Base-by-base conservation (phyloP, 2,113 vertebrate genomes). In the Phrynocephalus versicolor region DNA sequence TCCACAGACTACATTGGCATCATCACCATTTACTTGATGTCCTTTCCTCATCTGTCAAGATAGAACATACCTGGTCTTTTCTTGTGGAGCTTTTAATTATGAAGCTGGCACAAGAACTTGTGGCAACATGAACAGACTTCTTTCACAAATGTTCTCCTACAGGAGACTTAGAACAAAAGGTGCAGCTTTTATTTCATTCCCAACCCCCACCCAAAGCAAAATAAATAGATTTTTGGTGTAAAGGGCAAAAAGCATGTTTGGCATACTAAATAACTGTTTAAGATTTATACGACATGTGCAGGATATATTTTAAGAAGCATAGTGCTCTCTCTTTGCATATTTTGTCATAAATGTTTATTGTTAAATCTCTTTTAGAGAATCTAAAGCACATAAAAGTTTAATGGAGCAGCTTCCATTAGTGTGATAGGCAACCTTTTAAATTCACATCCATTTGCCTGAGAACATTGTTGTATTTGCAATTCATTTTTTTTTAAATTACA, bases 231-330 rank as follows among this genome's bases (percentile, higher is more conserved):
- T 13, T 85, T 85, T 60, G 21, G 37, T 62, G 35, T 60, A 71
- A 72, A 85, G 76, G 55, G 19, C 6, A 76, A 71, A 62, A 76
- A 69, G 62, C 10, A 18, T 72, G 6, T 77, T 78, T 51, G 64
- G 30, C 8, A 25, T 60, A 76, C 79, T 78, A 72, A 85, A 85
- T 62, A 85, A 41, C 76, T 72, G 55, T 30, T 85, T 35, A 85
- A 16, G 41, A 33, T 60, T 85, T 79, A 58, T 72, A 45, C 79
- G 41, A 62, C 72, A 85, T 35, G 37, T 72, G 67, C 71, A 37
- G 18, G 72, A 62, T 13, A 62, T 79, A 62, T 79, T 85, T n/a
- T 64, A 72, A 45, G 67, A 72, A 71, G 60, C 71, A 33, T 55
- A 79, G 37, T n/a, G n/a, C 23, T 72, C 37, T 41, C 35, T 79